Conservation (phyloP, 2,888 invertebrate species). For the Caenorhabditis macrosperma region DNA sequence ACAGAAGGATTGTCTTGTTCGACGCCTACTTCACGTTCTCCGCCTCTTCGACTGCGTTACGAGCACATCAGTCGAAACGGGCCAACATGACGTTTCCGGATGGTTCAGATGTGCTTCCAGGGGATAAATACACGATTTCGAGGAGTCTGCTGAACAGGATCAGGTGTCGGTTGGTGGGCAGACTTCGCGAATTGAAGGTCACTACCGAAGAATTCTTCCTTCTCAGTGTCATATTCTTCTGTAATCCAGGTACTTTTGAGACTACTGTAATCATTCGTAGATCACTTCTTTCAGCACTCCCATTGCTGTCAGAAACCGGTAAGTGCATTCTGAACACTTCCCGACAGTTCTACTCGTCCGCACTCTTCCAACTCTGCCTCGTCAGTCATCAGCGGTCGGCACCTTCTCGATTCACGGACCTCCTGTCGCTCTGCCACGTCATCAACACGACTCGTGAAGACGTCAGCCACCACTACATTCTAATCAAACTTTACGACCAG, state of each 20-base stretch:
- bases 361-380: constrained; percentile 15
- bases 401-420: constrained; percentile 5
- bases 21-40: not conserved
- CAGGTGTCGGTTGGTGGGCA: not conserved
- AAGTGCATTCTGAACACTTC: not conserved
- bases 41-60: not conserved
- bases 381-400: not conserved
- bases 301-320: not conserved
- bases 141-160: not conserved
- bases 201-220: constrained; percentile 16
- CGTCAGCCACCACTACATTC: not conserved
- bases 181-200: not conserved
- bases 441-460: not conserved
- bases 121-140: not conserved
- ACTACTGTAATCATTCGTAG: no score
- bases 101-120: not conserved
- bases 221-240: constrained; percentile 1
- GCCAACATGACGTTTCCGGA: not conserved
- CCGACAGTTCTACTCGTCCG: constrained; percentile 1
- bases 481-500: not conserved
- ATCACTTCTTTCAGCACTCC: constrained; percentile 10
- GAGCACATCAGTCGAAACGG: not conserved
- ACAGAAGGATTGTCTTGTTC: not conserved
- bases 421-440: not conserved
- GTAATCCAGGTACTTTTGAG: constrained; percentile 37